Evolutionary conservation across 2,113 vertebrate species (phyloP).

Genomic region (Tachuris rubrigastra): DNA sequence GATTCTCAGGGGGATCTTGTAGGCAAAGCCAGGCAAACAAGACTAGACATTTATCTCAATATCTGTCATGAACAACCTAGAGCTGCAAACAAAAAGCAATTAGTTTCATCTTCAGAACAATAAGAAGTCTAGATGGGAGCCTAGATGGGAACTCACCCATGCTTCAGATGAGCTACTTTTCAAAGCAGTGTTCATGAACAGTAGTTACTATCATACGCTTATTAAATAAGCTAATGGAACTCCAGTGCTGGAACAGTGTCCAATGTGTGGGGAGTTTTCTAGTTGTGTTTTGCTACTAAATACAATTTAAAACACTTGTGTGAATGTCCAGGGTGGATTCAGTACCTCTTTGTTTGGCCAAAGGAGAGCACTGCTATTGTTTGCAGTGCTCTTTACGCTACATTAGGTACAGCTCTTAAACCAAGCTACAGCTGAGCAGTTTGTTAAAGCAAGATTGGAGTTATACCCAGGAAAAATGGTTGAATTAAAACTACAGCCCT

Average conservation of each 20-base stretch:
- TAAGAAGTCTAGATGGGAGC: not conserved
- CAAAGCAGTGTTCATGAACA: fast-evolving
- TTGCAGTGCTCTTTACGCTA: fast-evolving
- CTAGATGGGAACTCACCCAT: not conserved
- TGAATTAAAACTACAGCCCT: not conserved
- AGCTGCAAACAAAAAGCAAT: not conserved
- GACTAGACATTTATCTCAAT: not conserved
- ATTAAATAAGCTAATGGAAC: not conserved
- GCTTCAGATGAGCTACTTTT: not conserved
- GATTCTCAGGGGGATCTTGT: not conserved
- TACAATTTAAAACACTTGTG: not conserved
- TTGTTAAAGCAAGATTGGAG: not conserved
- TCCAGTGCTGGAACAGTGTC: not conserved
- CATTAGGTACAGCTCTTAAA: not conserved
- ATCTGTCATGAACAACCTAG: not conserved
- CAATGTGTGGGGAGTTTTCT: fast-evolving
- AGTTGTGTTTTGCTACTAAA: not conserved
- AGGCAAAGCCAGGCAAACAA: not conserved
- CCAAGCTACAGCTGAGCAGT: not conserved
- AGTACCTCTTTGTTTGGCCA: not conserved
- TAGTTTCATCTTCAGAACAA: not conserved
- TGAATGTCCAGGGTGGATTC: too few relatives aligned
- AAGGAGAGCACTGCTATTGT: not conserved
- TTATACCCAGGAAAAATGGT: not conserved
- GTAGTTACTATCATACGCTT: not conserved